Conservation (phyloP, 2,113 vertebrate genomes). For the Capreolus pygargus region DNA sequence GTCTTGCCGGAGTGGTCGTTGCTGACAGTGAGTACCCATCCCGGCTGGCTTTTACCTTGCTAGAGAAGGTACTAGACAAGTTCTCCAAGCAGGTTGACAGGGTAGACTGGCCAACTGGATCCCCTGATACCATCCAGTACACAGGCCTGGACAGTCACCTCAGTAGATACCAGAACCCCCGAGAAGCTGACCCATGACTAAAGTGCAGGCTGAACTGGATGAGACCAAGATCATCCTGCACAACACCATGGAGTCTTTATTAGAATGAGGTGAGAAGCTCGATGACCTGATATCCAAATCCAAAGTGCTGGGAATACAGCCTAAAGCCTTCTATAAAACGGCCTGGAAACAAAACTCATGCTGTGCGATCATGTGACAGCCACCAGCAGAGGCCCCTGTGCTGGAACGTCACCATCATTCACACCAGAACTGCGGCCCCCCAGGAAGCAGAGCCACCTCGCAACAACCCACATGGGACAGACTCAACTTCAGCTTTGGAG, state of each 20-base stretch:
- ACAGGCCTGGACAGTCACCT: conserved; percentile 89
- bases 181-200: conserved; percentile 94
- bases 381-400: not conserved
- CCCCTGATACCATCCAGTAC: conserved; percentile 87
- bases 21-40: conserved; percentile 94
- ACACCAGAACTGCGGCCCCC: not conserved
- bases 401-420: conserved; percentile 17
- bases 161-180: conserved; percentile 96
- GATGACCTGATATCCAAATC: conserved; percentile 97
- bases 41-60: conserved; percentile 93
- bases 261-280: conserved; percentile 96
- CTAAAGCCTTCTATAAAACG: conserved; percentile 99
- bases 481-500: not conserved
- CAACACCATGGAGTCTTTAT: conserved; percentile 97
- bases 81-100: conserved; percentile 91
- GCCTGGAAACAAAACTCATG: conserved; percentile 96
- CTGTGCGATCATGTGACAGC: conserved; percentile 93
- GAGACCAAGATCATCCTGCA: conserved; percentile 99
- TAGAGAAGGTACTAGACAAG: conserved; percentile 97
- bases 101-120: conserved; percentile 91
- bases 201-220: conserved; percentile 96
- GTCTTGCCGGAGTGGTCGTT: conserved; percentile 90
- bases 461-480: not conserved
- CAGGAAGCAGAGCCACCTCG: not conserved
- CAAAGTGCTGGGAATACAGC: conserved; percentile 93